Base-by-base conservation (phyloP, 2,888 invertebrate genomes). In the Pammene fasciana region DNA sequence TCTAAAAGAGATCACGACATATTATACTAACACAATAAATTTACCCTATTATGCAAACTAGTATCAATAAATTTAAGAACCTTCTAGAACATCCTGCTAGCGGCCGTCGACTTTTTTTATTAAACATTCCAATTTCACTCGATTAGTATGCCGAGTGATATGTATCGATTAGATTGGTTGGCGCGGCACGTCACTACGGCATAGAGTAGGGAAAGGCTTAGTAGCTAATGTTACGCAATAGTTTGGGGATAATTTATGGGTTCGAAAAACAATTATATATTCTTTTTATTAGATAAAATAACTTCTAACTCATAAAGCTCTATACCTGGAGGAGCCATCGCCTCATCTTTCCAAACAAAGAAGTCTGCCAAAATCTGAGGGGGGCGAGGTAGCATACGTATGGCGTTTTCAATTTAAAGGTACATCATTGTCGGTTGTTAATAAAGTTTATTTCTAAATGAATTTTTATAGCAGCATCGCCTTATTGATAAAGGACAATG, bases 91-190 rank as follows among this genome's bases (percentile, higher is more conserved):
- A 87, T 88, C 86, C 88, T 88, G 87, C 83, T 86, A 73, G 74
- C 72, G 41, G 75, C 68, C 75, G 70, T 64, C 72, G 74, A 74
- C 79, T 78, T 78, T 79, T 80, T 82, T 85, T 83, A 83, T 79
- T 81, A 77, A 75, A 76, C 73, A 78, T 72, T 79, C 75, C 77
- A 89, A 87, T 91, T 91, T 91, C 91, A 84, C 91, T 80, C 81
- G 70, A 81, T 91, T 83, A 79, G 76, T 81, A 91, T 91, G 82
- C 90, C 80, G 78, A 75, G 68, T 66, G 56, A 65, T 68, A 64
- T 68, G 62, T 68, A 61, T 65, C 65, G 72, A 78, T 75, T 74
- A 75, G 72, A 74, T 75, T 75, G 70, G 71, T 75, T 79, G 76
- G 81, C 85, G 83, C 80, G 80, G 77, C 84, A 82, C 82, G 82